These are phyloP conservation scores for Sphaerophoria taeniata DNA, from an alignment of 2,888 invertebrate species.

Conservation along the genomic window DNA sequence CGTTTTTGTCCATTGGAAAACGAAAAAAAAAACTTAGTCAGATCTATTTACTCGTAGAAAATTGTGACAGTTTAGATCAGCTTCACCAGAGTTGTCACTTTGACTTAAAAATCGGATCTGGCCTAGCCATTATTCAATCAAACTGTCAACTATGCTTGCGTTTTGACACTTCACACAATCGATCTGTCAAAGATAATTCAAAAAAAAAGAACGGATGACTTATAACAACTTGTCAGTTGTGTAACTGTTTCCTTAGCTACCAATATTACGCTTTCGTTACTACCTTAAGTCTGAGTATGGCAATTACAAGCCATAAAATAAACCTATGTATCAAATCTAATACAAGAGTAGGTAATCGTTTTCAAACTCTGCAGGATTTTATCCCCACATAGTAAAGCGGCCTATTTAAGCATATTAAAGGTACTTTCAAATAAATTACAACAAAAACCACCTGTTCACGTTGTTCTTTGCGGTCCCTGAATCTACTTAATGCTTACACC, in stretches of 20 bases:
- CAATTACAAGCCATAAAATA: constrained; percentile 46
- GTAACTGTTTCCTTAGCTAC: background rate
- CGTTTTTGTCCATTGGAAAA: no score
- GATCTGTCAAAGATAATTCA: no score
- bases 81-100: no score
- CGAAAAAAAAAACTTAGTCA: no score
- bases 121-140: no score
- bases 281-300: background rate
- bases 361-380: background rate
- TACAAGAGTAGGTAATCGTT: background rate
- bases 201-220: no score
- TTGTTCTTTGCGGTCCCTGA: constrained; percentile 38
- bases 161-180: no score
- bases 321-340: constrained; percentile 6
- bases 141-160: no score
- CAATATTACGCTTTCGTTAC: background rate
- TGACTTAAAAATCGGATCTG: no score
- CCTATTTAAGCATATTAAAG: constrained; percentile 61
- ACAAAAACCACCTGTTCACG: constrained; percentile 60
- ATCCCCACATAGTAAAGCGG: constrained; percentile 12
- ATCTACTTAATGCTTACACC: constrained; percentile 8
- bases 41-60: no score
- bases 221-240: no score
- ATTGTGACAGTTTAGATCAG: no score
- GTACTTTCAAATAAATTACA: constrained; percentile 58